Base-by-base conservation (phyloP, 2,888 invertebrate genomes). In the Lochmaea capreae region DNA sequence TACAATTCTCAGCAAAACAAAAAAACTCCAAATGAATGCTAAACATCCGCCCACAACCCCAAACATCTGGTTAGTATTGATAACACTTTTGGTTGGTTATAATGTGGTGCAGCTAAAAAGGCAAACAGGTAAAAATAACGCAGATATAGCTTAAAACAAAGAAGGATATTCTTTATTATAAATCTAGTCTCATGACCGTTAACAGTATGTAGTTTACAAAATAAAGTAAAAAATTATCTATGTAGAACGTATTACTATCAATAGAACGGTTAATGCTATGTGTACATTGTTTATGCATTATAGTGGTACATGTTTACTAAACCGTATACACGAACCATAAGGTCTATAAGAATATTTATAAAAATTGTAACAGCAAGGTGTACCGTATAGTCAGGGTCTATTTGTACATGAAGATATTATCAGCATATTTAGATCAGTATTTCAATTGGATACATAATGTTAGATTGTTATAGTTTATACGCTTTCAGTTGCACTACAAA, bases 91-190 rank as follows among this genome's bases (percentile, higher is more conserved):
- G n/a, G n/a, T 46, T 46, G 46, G 46, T 11, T 46, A 46, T 46
- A 46, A 46, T 46, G 46, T 46, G 46, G 46, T 46, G 12, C 3
- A 3, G 14, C 46, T 46, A 61, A 26, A 33, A 61, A 61, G 33
- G 33, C 26, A 14, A 61, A 39, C 61, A 61, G 61, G 61, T 61
- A 61, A 61, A 61, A 33, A 33, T 11, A 61, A 39, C 22, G 22
- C 61, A 61, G 61, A 61, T 61, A 14, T 26, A 33, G 6, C 11
- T 22, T 33, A 33, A 61, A 61, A 61, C 58, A 58, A 58, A 58
- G 58, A 58, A 26, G 58, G n/a, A n/a, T n/a, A n/a, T n/a, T n/a
- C n/a, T n/a, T 39, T 39, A 39, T 39, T 39, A 39, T 39, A 33
- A 33, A 33, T 33, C 33, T 5, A 39, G 8, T 6, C 33, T 39